These are phyloP conservation scores for Elephas maximus DNA, from an alignment of 2,113 vertebrate species.

Conservation along the genomic window DNA sequence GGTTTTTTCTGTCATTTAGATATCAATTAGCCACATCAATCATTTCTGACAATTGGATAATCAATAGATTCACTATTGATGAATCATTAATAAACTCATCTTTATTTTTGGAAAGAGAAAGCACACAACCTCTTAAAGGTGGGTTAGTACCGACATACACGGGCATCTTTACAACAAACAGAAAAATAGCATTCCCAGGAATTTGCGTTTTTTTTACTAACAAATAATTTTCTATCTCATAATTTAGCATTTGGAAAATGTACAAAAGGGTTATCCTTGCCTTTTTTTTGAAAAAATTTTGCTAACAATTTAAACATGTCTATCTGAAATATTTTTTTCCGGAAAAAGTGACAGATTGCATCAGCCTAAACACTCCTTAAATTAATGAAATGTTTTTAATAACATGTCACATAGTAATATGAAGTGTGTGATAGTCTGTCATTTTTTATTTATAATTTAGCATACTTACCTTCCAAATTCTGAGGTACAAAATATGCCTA, in stretches of 20 bases:
- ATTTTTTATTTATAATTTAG: conserved; percentile 34
- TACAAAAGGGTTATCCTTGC: neutral
- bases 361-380: neutral
- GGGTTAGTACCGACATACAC: neutral
- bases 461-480: neutral
- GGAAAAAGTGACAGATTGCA: neutral
- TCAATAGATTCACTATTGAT: neutral
- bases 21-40: neutral
- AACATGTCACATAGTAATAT: neutral
- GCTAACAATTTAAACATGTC: neutral
- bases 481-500: neutral
- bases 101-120: neutral
- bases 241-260: neutral
- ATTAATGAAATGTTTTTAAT: neutral
- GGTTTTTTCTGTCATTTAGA: neutral
- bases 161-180: neutral
- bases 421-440: neutral
- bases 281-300: neutral
- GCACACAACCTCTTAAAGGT: neutral
- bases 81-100: neutral
- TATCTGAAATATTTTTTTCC: conserved; percentile 33
- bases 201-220: neutral
- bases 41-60: neutral
- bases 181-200: neutral
- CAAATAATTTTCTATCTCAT: neutral